Percentiles rank a stretch among this genome's conserved stretches.
These are phyloP conservation scores for Xanthostigma xanthostigma DNA, from an alignment of 2,888 invertebrate genomes.

Conservation along the genomic window DNA sequence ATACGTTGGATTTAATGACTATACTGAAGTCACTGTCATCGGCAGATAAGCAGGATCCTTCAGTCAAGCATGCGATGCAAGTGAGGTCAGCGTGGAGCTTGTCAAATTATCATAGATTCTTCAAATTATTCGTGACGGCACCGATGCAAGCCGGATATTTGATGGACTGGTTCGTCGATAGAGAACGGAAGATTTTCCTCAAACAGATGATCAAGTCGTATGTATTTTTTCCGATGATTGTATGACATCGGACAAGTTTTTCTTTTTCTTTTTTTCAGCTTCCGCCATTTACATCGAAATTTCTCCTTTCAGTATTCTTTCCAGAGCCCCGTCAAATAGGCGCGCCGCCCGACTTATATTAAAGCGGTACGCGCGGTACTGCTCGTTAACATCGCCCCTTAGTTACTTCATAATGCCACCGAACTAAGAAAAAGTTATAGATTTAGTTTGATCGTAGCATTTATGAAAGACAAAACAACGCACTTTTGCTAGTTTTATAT, in stretches of 20 bases:
- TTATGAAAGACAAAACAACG: too few relatives aligned
- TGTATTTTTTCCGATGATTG: slow-evolving; percentile 35
- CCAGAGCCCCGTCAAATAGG: too few relatives aligned
- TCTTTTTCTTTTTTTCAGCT: slow-evolving; percentile 3
- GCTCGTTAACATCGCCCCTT: too few relatives aligned
- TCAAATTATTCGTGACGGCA: slow-evolving; percentile 74
- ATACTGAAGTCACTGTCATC: slow-evolving; percentile 66
- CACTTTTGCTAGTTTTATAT: too few relatives aligned
- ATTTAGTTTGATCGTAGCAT: too few relatives aligned
- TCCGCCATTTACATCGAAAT: not conserved
- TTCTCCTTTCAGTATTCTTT: too few relatives aligned
- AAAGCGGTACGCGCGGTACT: too few relatives aligned
- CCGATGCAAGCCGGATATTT: slow-evolving; percentile 94
- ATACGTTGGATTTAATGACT: slow-evolving; percentile 88
- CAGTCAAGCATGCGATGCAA: slow-evolving; percentile 72
- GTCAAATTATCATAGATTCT: slow-evolving; percentile 85
- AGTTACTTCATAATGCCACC: too few relatives aligned
- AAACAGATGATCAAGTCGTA: slow-evolving; percentile 94
- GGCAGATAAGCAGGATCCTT: slow-evolving; percentile 65
- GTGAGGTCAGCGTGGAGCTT: slow-evolving; percentile 88
- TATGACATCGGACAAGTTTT: slow-evolving; percentile 11
- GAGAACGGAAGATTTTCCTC: slow-evolving; percentile 84
- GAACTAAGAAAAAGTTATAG: too few relatives aligned
- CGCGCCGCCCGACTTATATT: too few relatives aligned
- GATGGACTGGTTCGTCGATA: slow-evolving; percentile 95